Evolutionary conservation across 2,888 invertebrate species (phyloP).

Genomic region (Catocala nupta): DNA sequence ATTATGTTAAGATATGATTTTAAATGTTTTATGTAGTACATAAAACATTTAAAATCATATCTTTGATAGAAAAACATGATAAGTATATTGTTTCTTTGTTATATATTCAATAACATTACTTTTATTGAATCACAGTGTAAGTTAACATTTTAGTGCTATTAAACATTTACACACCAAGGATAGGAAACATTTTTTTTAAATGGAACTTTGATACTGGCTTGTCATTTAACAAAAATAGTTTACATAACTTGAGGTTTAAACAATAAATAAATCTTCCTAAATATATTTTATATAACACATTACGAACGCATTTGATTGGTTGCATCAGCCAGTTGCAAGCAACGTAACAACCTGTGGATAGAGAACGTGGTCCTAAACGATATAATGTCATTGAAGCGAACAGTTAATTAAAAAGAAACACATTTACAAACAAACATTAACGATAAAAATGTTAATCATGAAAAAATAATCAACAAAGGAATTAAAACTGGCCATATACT

Average conservation of each 20-base stretch:
- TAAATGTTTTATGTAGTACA: no score
- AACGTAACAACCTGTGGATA: slow-evolving; percentile 23
- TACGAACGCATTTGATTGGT: slow-evolving; percentile 34
- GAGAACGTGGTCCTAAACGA: slow-evolving; percentile 28
- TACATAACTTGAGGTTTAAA: neutral
- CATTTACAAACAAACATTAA: slow-evolving; percentile 8
- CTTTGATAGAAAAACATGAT: no score
- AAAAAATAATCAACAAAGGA: slow-evolving; percentile 6
- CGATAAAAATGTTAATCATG: slow-evolving; percentile 1
- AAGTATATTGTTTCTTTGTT: no score
- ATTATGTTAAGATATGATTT: no score
- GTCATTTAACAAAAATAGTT: neutral
- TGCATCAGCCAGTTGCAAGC: slow-evolving; percentile 67
- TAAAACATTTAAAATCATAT: neutral
- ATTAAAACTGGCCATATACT: slow-evolving; percentile 7
- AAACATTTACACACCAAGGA: no score
- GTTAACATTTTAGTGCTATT: no score
- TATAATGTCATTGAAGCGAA: slow-evolving; percentile 23
- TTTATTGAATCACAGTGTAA: no score
- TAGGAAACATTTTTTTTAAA: neutral
- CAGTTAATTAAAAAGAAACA: slow-evolving; percentile 6
- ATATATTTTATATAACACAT: slow-evolving; percentile 11
- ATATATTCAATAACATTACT: no score
- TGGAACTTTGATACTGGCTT: neutral
- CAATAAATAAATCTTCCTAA: neutral